These are phyloP conservation scores for Fistularia tabacaria DNA, from an alignment of 2,797 vertebrate genomes.

Conservation along the genomic window DNA sequence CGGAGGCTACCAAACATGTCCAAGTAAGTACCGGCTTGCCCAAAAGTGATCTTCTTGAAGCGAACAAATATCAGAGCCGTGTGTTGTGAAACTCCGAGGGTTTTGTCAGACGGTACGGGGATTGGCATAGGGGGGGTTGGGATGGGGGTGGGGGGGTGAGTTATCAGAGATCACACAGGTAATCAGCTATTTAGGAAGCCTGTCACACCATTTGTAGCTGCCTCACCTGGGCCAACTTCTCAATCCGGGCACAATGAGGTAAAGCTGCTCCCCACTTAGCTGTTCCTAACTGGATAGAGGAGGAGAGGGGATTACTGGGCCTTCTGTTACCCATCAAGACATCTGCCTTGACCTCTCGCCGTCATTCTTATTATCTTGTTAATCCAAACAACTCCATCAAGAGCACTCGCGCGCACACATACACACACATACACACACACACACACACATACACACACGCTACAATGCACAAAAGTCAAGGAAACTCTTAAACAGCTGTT, in stretches of 20 bases:
- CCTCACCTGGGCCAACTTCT: constrained; percentile 38
- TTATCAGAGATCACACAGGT: constrained; percentile 16
- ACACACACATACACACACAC: background rate
- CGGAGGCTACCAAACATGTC: constrained; percentile 53
- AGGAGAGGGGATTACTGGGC: constrained; percentile 37
- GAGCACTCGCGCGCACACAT: too few species aligned
- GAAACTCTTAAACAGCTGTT: background rate
- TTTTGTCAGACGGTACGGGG: too few species aligned
- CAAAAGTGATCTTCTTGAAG: too few species aligned
- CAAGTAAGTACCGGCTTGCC: constrained; percentile 58
- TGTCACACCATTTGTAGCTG: constrained; percentile 13
- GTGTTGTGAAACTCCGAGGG: too few species aligned
- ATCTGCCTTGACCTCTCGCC: constrained; percentile 5
- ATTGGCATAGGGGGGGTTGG: too few species aligned
- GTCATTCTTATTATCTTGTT: constrained; percentile 18
- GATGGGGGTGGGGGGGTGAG: constrained; percentile 2
- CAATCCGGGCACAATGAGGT: constrained; percentile 33
- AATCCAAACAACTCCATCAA: constrained; percentile 6
- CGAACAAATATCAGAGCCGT: too few species aligned
- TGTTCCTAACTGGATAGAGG: constrained; percentile 50
- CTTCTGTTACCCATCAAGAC: constrained; percentile 30
- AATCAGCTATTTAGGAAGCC: constrained; percentile 22
- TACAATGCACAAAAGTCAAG: background rate
- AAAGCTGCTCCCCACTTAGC: constrained; percentile 60
- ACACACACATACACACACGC: too few species aligned